Evolutionary conservation across 2,113 vertebrate genomes (phyloP).

Genomic region (Dasyornis broadbenti): DNA sequence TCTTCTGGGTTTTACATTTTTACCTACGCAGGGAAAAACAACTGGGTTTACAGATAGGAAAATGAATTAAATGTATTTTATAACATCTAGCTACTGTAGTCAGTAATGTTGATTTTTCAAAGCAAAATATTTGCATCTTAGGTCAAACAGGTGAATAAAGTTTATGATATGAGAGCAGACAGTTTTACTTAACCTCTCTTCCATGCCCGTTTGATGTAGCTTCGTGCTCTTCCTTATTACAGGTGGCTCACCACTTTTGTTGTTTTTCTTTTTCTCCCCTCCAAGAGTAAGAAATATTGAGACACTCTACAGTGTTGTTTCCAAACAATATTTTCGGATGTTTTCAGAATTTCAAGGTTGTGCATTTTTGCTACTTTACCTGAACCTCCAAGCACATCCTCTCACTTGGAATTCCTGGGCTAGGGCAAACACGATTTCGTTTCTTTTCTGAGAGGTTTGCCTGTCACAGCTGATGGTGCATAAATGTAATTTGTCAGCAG

Average conservation of each 20-base stretch:
- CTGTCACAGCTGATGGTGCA: background rate
- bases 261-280: accelerated
- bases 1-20: background rate
- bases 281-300: background rate
- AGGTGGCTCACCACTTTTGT: background rate
- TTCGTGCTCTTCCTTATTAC: background rate
- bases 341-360: background rate
- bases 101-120: background rate
- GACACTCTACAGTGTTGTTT: background rate
- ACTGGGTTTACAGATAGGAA: background rate
- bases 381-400: background rate
- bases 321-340: background rate
- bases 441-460: background rate
- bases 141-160: background rate
- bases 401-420: accelerated
- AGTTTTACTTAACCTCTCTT: background rate
- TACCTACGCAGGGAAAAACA: background rate
- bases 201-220: background rate
- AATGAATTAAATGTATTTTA: background rate
- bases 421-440: background rate
- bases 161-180: background rate
- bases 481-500: background rate
- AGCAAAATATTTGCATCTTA: background rate
- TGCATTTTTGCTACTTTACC: background rate
- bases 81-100: background rate